Evolutionary conservation across 2,797 vertebrate genomes (phyloP), one percentile per base, ranked within the genome.

Genomic region (Chrosomus eos): DNA sequence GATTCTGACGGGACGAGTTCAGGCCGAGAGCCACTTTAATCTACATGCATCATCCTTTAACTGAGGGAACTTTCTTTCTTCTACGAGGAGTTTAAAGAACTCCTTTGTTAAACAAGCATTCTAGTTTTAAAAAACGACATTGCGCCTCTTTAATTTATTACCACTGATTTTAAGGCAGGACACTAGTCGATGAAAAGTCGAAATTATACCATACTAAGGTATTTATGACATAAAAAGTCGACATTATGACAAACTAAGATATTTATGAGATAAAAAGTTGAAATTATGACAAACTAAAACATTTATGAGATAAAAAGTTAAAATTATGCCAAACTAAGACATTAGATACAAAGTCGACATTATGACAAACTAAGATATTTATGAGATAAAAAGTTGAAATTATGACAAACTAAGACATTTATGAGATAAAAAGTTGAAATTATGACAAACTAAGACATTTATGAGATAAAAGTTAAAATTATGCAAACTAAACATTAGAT

Each of bases 391-490:
- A 55, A 10, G 11, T 28, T 2, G 0, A 14, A 62, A 62, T 62
- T 1, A 14, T 60, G 4, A 2, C 10, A 58, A 3, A 60, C 1
- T 28, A 26, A 26, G n/a, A 62, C 0, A 60, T 26, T 60, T n/a
- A n/a, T 58, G 9, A 10, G 0, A 60, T 5, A 2, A 60, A 13
- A 60, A 5, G 55, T 4, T 0, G 0, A 60, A 26, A 26, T 13
- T 26, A 60, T 60, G 4, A 2, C 2, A 60, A 2, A 60, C 0
- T 13, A 26, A 26, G 23, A 10, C 1, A n/a, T n/a, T 26, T 58
- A 58, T 58, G 23, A 13, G 0, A 23, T 23, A 2, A 55, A 60
- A 26, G 23, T 5, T 1, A 0, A 60, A 13, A 60, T 60, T 5
- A 26, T 60, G n/a, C 21, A 55, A 23, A 55, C 3, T 9, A 21